Base-by-base conservation (phyloP, 2,888 invertebrate genomes). In the Anthrax anthrax region DNA sequence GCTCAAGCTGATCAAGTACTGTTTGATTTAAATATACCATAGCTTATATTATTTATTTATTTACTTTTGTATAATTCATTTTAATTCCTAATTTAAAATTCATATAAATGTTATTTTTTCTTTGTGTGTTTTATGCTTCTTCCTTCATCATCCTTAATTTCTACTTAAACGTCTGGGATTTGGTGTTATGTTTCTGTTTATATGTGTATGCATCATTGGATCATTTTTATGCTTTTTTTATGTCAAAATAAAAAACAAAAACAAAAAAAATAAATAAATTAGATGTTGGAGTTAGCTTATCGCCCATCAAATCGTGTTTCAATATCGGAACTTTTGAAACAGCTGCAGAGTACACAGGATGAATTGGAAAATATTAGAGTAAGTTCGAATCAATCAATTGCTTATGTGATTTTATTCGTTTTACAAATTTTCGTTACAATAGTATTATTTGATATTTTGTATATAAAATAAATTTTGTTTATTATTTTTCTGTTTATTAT, bases 341-440 rank as follows among this genome's bases (percentile, higher is more conserved):
- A 88, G 67, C 71, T 89, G 59, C 84, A 86, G 70, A 80, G 83
- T 55, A 87, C 88, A 27, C 85, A 86, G 71, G 81, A 80, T 37
- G 88, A 89, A 72, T 75, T 89, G 67, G 87, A 88, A 67, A 87
- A 85, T 70, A 78, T 89, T 62, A 82, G 85, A 80, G 88, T 88
- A 73, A 76, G 75, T 39, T 32, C 29, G 6, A 32, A 32, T 32
- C 10, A 32, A 32, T 32, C 12, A 12, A 8, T 32, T 9, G 13
- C 29, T 32, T 12, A 32, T 32, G 29, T 32, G 29, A 32, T 32
- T 32, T 32, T 32, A 4, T 32, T 32, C 13, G 9, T 32, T 32
- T 32, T 32, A 12, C 29, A 32, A 32, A 32, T 32, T 32, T 32
- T 32, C 29, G 13, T 32, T 32, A 12, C 29, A 12, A 12, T 32